Evolutionary conservation across 2,888 invertebrate genomes (phyloP).

Genomic region (Buathra laborator): DNA sequence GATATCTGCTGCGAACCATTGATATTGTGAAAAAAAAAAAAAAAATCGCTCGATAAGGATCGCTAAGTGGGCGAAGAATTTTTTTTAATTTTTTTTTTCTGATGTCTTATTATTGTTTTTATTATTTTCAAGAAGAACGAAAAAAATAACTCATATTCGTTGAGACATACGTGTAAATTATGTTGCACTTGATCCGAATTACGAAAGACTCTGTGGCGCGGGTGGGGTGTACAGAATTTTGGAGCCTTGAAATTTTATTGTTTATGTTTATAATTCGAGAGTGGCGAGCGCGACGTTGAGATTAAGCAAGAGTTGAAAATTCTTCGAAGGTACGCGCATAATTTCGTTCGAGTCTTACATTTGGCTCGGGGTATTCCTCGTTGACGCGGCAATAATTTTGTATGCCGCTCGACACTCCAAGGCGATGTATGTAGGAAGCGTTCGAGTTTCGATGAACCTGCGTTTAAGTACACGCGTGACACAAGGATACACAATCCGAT

Average conservation of each 20-base stretch:
- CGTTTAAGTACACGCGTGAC: background rate
- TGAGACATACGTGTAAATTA: background rate
- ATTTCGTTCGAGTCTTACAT: slow-evolving; percentile 17
- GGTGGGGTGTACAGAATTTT: background rate
- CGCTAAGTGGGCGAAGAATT: background rate
- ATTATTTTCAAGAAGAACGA: background rate
- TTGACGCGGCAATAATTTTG: slow-evolving; percentile 44
- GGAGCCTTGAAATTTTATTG: slow-evolving; percentile 7
- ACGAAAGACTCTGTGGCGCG: background rate
- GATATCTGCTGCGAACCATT: background rate
- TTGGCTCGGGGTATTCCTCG: slow-evolving; percentile 2
- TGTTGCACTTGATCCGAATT: slow-evolving; percentile 8
- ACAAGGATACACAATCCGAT: slow-evolving; percentile 45
- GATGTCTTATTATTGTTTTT: background rate
- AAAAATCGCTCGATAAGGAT: background rate
- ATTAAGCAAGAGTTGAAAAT: slow-evolving; percentile 18
- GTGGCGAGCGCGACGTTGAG: background rate
- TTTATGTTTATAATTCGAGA: slow-evolving; percentile 29
- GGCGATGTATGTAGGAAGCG: slow-evolving; percentile 30
- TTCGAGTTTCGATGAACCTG: slow-evolving; percentile 49
- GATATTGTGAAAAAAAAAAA: background rate
- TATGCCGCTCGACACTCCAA: slow-evolving; percentile 36
- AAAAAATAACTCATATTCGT: background rate
- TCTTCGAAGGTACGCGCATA: slow-evolving; percentile 12
- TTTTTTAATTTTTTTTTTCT: background rate